A percentile compares a stretch with the other conserved stretches of the same genome.
Evolutionary conservation across 2,888 invertebrate genomes (phyloP).

Genomic region (Lasioglossum zephyrum): DNA sequence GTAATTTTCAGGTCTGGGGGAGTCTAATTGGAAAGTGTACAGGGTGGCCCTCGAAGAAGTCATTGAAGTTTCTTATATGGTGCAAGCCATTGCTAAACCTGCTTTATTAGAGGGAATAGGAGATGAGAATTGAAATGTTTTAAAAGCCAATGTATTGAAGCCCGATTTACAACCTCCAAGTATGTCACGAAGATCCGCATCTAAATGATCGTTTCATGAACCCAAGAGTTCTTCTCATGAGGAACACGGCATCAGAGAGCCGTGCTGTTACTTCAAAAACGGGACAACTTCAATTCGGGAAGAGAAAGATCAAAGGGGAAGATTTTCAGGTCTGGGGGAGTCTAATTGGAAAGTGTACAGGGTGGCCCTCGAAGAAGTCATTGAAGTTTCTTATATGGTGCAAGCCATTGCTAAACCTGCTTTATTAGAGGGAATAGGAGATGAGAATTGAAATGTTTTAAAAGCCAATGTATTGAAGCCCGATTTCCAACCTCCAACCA

Average conservation of each 20-base stretch:
- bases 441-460: too few relatives aligned
- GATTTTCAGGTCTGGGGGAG: conserved; percentile 15
- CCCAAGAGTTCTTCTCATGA: background rate
- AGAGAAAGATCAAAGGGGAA: background rate
- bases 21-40: background rate
- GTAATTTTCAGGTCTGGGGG: background rate
- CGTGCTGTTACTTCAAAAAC: background rate
- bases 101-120: too few relatives aligned
- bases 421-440: too few relatives aligned
- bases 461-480: too few relatives aligned
- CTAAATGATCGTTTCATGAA: background rate
- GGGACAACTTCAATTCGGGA: background rate
- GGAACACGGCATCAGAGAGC: background rate
- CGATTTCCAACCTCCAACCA: too few relatives aligned
- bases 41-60: background rate
- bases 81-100: too few relatives aligned
- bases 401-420: too few relatives aligned
- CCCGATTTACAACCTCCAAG: too few relatives aligned
- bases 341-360: background rate
- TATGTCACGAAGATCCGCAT: too few relatives aligned
- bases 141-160: too few relatives aligned
- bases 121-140: too few relatives aligned
- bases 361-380: background rate
- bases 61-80: background rate
- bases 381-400: background rate